Conservation (phyloP, 1,140 invertebrate species). For the Asbolus verrucosus region DNA sequence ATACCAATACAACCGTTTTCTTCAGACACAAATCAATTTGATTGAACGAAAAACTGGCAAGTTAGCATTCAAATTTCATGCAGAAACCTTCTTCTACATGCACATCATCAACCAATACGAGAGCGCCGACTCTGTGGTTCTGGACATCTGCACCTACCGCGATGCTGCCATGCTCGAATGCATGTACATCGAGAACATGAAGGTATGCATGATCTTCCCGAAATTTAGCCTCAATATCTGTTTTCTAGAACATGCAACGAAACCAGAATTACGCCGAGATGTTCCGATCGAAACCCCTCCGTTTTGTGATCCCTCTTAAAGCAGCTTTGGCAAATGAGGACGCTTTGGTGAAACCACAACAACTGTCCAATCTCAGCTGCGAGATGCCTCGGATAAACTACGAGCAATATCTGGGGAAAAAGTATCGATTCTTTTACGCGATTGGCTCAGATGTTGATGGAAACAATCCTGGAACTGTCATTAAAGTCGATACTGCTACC, state of each 20-base stretch:
- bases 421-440: conserved; percentile 89
- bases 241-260: conserved; percentile 76
- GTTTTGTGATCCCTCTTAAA: conserved; percentile 76
- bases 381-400: conserved; percentile 88
- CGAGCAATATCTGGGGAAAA: conserved; percentile 71
- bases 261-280: conserved; percentile 84
- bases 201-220: conserved; percentile 68
- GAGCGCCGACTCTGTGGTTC: conserved; percentile 74
- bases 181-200: conserved; percentile 85
- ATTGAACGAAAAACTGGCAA: conserved; percentile 74
- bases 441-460: conserved; percentile 88
- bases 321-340: conserved; percentile 63
- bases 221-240: not conserved
- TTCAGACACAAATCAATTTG: conserved; percentile 81
- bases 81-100: conserved; percentile 85
- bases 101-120: conserved; percentile 93
- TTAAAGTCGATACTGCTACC: conserved; percentile 78
- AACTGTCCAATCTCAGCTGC: conserved; percentile 81
- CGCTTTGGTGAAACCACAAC: conserved; percentile 73
- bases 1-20: no score
- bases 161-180: conserved; percentile 86
- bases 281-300: conserved; percentile 80
- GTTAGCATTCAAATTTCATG: conserved; percentile 71
- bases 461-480: conserved; percentile 77
- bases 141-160: conserved; percentile 88